Base-by-base conservation (phyloP, 2,888 invertebrate species). In the Chaitophorus viminalis region DNA sequence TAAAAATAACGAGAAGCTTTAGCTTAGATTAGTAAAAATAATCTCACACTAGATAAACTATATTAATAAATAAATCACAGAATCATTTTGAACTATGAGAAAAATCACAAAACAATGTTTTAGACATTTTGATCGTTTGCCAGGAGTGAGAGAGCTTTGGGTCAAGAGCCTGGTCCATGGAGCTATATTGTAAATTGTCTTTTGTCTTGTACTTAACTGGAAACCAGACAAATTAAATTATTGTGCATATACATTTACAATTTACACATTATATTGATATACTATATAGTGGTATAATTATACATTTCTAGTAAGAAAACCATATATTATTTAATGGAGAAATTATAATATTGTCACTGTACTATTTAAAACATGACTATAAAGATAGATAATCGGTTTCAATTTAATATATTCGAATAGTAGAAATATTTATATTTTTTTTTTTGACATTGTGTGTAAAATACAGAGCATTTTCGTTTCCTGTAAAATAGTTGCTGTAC, bases 61-160 rank as follows among this genome's bases (percentile, higher is more conserved):
- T 25, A 70, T 29, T 70, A 70, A 31, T 70, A 70, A 36, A 74
- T 82, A 54, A 36, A 72, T 31, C 18, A 74, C 36, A 82, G 72
- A n/a, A 70, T 18, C 4, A 72, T 8, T 36, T 74, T 74, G 74
- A 74, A 74, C 70, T 14, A 68, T 82, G 31, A 70, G 25, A 52
- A n/a, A 72, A 46, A 29, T 65, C n/a, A 33, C 39, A 46, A 46
- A 68, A 84, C 75, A 39, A 31, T 39, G 21, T 39, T 65, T 68
- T 1, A 39, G n/a, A 70, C 4, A 14, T 11, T 52, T 85, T 85
- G 84, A 77, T 77, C 76, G 21, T 18, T 85, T 85, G 18, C n/a
- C 77, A 77, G 76, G n/a, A n/a, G n/a, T n/a, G n/a, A 85, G 76
- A 85, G 76, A 85, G 76, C 76, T 85, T 18, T 29, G 25, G 25